Conservation (phyloP, 53 echinoderm and acorn worm species). For the Holothuria leucospilota region DNA sequence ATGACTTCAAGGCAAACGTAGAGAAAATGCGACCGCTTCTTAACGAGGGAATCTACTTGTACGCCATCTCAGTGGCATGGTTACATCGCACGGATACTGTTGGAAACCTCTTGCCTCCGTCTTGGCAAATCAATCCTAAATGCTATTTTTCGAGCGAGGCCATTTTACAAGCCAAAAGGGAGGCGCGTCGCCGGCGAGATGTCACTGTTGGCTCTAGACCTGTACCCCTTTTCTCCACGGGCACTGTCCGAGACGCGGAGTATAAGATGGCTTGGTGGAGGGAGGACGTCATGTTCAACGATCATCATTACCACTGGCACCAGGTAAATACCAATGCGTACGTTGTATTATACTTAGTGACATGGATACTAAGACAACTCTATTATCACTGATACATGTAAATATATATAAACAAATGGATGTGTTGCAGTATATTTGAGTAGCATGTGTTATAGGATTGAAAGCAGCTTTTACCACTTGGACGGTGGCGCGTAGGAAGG, state of each 20-base stretch:
- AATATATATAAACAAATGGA: no score
- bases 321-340: conserved; percentile 27
- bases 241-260: conserved; percentile 60
- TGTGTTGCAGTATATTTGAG: no score
- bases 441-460: no score
- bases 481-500: no score
- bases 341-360: no score
- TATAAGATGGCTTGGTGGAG: conserved; percentile 70
- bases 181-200: no score
- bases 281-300: conserved; percentile 58
- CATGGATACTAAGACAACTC: no score
- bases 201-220: no score
- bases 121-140: conserved; percentile 53
- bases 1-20: conserved; percentile 46
- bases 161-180: neutral
- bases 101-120: conserved; percentile 36
- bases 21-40: conserved; percentile 27
- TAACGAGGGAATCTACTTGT: conserved; percentile 69
- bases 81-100: conserved; percentile 50
- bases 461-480: no score
- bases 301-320: conserved; percentile 71
- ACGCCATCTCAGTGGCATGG: conserved; percentile 59
- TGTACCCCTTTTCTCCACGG: conserved; percentile 21
- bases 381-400: no score
- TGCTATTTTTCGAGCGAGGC: conserved; percentile 41